phyloP scores from a whole-genome alignment of 2,888 invertebrate species.

The Trachelus tabidus region DNA sequence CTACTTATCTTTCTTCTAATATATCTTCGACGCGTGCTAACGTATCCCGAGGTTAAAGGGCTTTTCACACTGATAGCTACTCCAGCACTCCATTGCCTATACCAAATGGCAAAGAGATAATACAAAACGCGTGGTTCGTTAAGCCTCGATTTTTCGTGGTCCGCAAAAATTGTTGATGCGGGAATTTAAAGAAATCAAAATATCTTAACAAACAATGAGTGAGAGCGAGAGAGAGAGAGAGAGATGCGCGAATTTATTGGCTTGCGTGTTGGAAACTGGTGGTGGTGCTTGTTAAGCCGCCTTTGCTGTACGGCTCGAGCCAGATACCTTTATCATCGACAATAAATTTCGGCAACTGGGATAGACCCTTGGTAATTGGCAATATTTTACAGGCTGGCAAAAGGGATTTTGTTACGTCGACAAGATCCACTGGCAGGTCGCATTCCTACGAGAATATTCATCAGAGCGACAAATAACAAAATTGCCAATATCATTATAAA shows the following conservation, averaged over 20 bases:
- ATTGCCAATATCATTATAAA: not conserved
- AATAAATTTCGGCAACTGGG: slow-evolving; percentile 51
- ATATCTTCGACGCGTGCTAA: slow-evolving; percentile 10
- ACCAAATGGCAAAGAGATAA: not conserved
- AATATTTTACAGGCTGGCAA: slow-evolving; percentile 40
- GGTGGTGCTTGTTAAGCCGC: slow-evolving; percentile 46
- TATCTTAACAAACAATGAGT: not conserved
- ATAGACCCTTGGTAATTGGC: slow-evolving; percentile 46
- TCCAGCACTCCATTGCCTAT: not conserved
- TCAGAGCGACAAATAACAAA: not conserved
- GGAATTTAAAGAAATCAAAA: not conserved
- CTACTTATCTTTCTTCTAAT: slow-evolving; percentile 20
- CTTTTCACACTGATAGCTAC: not conserved
- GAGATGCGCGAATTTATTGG: slow-evolving; percentile 42
- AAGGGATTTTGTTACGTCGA: not conserved
- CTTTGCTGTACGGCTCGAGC: slow-evolving; percentile 33
- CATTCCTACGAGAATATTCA: not conserved
- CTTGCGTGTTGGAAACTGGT: slow-evolving; percentile 42
- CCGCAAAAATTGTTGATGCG: not conserved
- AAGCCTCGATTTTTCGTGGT: not conserved
- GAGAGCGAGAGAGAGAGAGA: not conserved
- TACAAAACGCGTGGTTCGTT: not conserved
- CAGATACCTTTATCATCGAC: slow-evolving; percentile 53
- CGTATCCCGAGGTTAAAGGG: not conserved
- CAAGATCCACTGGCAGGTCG: not conserved